Evolutionary conservation across 1,140 invertebrate species (phyloP).

Genomic region (Aphelinus certus): DNA sequence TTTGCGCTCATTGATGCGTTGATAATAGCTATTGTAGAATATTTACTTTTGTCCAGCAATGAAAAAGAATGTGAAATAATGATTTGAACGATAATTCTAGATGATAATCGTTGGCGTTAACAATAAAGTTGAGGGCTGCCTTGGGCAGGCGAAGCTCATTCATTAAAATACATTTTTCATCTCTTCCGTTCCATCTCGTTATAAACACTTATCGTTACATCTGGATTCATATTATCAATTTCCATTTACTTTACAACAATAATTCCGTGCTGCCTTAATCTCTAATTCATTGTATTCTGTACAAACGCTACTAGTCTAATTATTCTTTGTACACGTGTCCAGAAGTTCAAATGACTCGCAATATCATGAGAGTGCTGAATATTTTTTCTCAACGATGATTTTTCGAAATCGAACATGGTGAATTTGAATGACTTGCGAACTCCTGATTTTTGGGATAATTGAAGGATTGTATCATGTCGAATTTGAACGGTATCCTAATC

Average conservation of each 20-base stretch:
- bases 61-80: slow-evolving; percentile 6
- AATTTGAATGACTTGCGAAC: too few relatives aligned
- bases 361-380: slow-evolving; percentile 4
- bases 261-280: slow-evolving; percentile 25
- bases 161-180: slow-evolving; percentile 58
- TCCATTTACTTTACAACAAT: slow-evolving; percentile 35
- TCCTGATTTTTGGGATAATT: too few relatives aligned
- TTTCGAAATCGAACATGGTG: too few relatives aligned
- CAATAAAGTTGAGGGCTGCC: slow-evolving; percentile 55
- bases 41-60: too few relatives aligned
- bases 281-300: slow-evolving; percentile 56
- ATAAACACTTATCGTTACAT: slow-evolving; percentile 48
- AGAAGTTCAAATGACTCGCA: slow-evolving; percentile 11
- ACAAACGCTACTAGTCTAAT: slow-evolving; percentile 57
- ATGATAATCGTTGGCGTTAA: slow-evolving; percentile 48
- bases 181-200: slow-evolving; percentile 24
- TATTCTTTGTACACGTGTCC: slow-evolving; percentile 51
- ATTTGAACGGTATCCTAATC: too few relatives aligned
- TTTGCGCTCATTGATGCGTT: background rate
- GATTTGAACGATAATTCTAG: slow-evolving; percentile 30
- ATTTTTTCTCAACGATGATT: too few relatives aligned
- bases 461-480: too few relatives aligned
- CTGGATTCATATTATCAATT: slow-evolving; percentile 24
- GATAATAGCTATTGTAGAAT: slow-evolving; percentile 14
- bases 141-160: slow-evolving; percentile 57